Evolutionary conservation across 2,888 invertebrate species (phyloP).

Genomic region (Aplocera efformata): DNA sequence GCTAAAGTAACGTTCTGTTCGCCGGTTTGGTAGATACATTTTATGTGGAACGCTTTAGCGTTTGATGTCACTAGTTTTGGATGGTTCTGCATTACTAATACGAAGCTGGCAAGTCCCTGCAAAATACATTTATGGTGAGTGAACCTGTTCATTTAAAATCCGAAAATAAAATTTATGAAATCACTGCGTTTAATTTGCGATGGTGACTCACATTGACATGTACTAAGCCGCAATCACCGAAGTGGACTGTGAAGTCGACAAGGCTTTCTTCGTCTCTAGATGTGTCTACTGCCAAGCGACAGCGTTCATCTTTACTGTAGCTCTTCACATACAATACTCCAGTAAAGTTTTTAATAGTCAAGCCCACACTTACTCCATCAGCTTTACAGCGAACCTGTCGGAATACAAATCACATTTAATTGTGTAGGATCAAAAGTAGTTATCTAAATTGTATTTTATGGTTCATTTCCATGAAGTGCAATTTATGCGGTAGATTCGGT

Average conservation of each 20-base stretch:
- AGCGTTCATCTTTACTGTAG: conserved; percentile 95
- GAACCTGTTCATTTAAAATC: too few species aligned
- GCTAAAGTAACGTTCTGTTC: conserved; percentile 95
- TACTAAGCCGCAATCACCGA: conserved; percentile 94
- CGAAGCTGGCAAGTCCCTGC: conserved; percentile 94
- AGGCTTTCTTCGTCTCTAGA: conserved; percentile 84
- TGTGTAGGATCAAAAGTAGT: neutral
- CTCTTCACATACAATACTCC: conserved; percentile 96
- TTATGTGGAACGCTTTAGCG: conserved; percentile 97
- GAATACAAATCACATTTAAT: neutral
- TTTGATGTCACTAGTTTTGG: conserved; percentile 96
- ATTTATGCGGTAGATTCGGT: too few species aligned
- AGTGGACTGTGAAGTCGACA: conserved; percentile 92
- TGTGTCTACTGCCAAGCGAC: conserved; percentile 89
- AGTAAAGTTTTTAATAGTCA: conserved; percentile 90
- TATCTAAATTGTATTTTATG: too few species aligned
- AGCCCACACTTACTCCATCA: conserved; percentile 93
- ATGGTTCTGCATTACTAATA: conserved; percentile 97
- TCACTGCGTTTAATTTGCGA: too few species aligned
- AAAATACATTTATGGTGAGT: conserved; percentile 27
- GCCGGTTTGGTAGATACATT: conserved; percentile 96
- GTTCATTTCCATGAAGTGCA: too few species aligned
- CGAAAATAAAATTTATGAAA: too few species aligned
- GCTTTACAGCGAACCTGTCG: conserved; percentile 90
- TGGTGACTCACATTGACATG: conserved; percentile 87